Conservation (phyloP, 2,888 invertebrate genomes). For the Ophioninae sp. region DNA sequence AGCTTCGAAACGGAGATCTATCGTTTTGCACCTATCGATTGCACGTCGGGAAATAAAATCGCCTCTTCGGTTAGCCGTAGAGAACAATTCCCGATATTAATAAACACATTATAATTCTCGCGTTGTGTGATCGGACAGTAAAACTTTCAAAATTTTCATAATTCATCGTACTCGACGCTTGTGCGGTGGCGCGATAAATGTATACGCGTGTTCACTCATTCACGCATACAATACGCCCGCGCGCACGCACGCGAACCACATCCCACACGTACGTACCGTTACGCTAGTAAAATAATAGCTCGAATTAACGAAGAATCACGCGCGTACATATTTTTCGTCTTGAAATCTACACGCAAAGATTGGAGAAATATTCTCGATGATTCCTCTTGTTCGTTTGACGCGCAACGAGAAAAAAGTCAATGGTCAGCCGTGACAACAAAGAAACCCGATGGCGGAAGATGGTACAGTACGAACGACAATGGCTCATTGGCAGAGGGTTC, state of each 20-base stretch:
- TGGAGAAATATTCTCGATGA: slow-evolving; percentile 13
- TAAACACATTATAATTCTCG: slow-evolving; percentile 33
- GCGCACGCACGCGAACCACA: not conserved
- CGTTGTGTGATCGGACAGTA: slow-evolving; percentile 23
- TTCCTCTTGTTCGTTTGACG: slow-evolving; percentile 21
- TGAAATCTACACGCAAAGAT: slow-evolving; percentile 41
- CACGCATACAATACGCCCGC: not conserved
- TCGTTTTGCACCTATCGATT: slow-evolving; percentile 53
- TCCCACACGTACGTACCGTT: not conserved
- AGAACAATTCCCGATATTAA: slow-evolving; percentile 30
- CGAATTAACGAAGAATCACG: slow-evolving; percentile 51
- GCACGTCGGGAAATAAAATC: slow-evolving; percentile 32
- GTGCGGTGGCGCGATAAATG: not conserved
- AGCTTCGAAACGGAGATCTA: slow-evolving; percentile 49
- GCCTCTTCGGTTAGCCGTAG: slow-evolving; percentile 8
- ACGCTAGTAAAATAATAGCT: slow-evolving; percentile 13
- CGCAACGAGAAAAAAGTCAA: not conserved
- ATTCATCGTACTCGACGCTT: slow-evolving; percentile 25
- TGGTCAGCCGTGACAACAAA: not conserved
- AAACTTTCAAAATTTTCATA: slow-evolving; percentile 17
- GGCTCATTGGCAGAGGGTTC: not conserved
- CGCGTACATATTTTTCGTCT: slow-evolving; percentile 49
- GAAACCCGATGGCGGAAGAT: too few species aligned
- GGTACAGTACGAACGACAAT: not conserved
- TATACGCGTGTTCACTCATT: not conserved